Evolutionary conservation across 2,797 vertebrate species (phyloP).

Genomic region (Holocentrus rufus): DNA sequence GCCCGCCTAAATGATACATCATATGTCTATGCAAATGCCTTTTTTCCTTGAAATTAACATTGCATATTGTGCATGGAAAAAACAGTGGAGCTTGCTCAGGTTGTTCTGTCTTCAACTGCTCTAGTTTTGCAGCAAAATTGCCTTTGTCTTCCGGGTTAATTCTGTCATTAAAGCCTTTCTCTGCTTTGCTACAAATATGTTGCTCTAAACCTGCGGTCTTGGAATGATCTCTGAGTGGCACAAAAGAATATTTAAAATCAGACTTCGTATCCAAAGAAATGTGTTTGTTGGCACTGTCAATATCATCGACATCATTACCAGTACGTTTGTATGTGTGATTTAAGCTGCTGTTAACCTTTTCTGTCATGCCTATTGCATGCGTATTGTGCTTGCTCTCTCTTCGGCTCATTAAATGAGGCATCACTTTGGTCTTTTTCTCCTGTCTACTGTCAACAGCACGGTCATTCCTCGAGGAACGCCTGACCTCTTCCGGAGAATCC

Average conservation of each 20-base stretch:
- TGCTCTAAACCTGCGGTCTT: constrained; percentile 81
- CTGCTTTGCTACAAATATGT: constrained; percentile 82
- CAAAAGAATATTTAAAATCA: constrained; percentile 84
- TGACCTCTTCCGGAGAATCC: constrained; percentile 88
- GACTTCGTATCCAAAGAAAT: constrained; percentile 69
- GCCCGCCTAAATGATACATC: constrained; percentile 97
- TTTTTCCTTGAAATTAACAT: constrained; percentile 94
- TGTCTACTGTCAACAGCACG: constrained; percentile 79
- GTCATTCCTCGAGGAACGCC: constrained; percentile 80
- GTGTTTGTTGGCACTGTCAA: constrained; percentile 63
- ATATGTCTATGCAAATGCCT: constrained; percentile 94
- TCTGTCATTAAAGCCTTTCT: constrained; percentile 84
- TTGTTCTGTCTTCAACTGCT: constrained; percentile 85
- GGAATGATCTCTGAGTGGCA: constrained; percentile 79
- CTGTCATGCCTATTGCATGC: constrained; percentile 84
- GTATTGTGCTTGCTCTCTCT: constrained; percentile 88
- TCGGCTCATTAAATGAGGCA: constrained; percentile 63
- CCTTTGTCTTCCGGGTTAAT: constrained; percentile 86
- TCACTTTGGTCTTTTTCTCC: constrained; percentile 75
- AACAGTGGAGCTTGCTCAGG: constrained; percentile 86
- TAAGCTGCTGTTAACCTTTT: constrained; percentile 85
- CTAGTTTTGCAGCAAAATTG: constrained; percentile 83
- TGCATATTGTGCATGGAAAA: constrained; percentile 93
- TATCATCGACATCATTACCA: constrained; percentile 76
- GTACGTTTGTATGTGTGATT: constrained; percentile 80